Conservation (phyloP, 2,888 invertebrate genomes). For the Lasioglossum villosulum region DNA sequence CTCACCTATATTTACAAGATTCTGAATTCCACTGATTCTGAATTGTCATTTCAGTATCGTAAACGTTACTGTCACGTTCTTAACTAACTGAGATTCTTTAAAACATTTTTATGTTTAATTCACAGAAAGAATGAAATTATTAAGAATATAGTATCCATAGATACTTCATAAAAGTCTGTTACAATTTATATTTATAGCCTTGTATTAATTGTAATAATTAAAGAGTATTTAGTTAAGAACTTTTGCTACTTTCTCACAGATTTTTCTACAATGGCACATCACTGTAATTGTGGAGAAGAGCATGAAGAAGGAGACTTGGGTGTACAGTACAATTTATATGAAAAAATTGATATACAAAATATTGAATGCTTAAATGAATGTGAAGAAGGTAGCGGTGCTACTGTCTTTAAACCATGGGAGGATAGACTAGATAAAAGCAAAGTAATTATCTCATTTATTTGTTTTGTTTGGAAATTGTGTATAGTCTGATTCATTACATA, state of each 20-base stretch:
- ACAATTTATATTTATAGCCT: background rate
- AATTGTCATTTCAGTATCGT: conserved; percentile 18
- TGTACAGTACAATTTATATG: conserved; percentile 92
- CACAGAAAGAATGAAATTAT: background rate
- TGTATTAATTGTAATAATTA: background rate
- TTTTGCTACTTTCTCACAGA: conserved; percentile 1
- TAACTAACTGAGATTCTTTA: background rate
- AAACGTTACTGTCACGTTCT: conserved; percentile 26
- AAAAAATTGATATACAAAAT: conserved; percentile 95
- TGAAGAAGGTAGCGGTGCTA: conserved; percentile 93
- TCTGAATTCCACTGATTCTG: too few relatives aligned
- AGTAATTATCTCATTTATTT: conserved; percentile 85
- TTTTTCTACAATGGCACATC: conserved; percentile 71
- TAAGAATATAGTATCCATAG: background rate
- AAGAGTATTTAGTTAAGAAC: background rate
- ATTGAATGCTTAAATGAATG: conserved; percentile 96
- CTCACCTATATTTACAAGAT: background rate
- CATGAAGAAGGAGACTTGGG: conserved; percentile 87
- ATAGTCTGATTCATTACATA: background rate
- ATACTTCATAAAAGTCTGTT: background rate
- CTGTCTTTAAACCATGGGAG: conserved; percentile 97
- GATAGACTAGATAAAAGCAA: conserved; percentile 91
- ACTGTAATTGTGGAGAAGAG: conserved; percentile 75
- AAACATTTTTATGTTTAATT: background rate
- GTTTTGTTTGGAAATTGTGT: conserved; percentile 17